A percentile compares a stretch with the other conserved stretches of the same genome.
Conservation (phyloP, 2,888 invertebrate genomes). For the Petrolisthes manimaculis region DNA sequence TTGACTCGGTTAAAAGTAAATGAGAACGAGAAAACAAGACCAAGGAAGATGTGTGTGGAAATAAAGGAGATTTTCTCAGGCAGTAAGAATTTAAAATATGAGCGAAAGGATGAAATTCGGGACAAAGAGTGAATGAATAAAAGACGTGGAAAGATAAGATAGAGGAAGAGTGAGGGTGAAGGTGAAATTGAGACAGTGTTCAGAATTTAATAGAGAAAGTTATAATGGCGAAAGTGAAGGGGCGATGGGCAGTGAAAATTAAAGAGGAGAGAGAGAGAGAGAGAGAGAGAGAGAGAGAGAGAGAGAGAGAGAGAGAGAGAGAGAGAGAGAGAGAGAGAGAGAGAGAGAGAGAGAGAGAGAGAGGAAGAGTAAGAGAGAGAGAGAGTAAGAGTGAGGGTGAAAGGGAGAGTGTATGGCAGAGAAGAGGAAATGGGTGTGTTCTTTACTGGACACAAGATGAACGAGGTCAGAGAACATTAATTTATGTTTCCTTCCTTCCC, state of each 20-base stretch:
- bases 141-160: too few relatives aligned
- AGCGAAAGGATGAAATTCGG: too few relatives aligned
- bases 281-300: neutral
- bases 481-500: neutral
- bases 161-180: neutral
- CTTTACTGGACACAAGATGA: neutral
- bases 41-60: too few relatives aligned
- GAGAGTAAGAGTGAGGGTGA: neutral
- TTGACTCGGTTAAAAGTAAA: too few relatives aligned
- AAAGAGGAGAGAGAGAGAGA: neutral
- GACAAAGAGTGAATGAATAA: too few relatives aligned
- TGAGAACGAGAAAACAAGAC: too few relatives aligned
- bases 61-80: too few relatives aligned
- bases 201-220: too few relatives aligned
- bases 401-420: neutral
- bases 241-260: neutral
- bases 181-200: neutral
- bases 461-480: neutral
- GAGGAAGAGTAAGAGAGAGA: neutral
- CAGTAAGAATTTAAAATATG: too few relatives aligned
- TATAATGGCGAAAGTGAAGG: too few relatives aligned
- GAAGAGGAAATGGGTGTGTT: neutral
- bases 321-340: neutral
- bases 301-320: neutral
- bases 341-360: neutral